These are phyloP conservation scores for Teinopalpus imperialis DNA, from an alignment of 2,888 invertebrate species.

Conservation along the genomic window DNA sequence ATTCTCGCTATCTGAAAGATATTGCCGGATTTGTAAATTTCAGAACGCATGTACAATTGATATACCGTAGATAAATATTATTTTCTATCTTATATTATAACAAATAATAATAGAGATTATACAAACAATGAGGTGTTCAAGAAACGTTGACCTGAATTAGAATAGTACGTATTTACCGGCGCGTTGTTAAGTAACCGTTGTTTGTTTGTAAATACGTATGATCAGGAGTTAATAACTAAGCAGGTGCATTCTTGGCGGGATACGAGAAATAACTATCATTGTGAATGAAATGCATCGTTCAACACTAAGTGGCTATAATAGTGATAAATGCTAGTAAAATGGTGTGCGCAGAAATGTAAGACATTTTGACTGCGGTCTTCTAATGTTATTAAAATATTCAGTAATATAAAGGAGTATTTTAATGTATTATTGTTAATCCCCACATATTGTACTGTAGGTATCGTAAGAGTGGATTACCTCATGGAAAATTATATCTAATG, in stretches of 20 bases:
- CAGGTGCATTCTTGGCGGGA: constrained; percentile 4
- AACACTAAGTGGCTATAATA: too few relatives aligned
- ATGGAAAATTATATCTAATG: too few relatives aligned
- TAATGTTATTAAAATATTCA: too few relatives aligned
- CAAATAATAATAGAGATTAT: constrained; percentile 19
- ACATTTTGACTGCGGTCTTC: too few relatives aligned
- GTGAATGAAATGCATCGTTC: constrained; percentile 1
- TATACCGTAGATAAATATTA: constrained; percentile 1
- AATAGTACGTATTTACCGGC: constrained; percentile 18
- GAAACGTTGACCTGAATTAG: constrained; percentile 22
- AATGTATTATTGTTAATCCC: too few relatives aligned
- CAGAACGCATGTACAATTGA: too few relatives aligned
- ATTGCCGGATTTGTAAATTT: too few relatives aligned
- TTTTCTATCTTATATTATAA: neutral
- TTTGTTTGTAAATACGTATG: constrained; percentile 5
- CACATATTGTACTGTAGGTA: too few relatives aligned
- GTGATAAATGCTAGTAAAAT: too few relatives aligned
- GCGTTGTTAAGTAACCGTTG: neutral
- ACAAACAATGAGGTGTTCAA: constrained; percentile 4
- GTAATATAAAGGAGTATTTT: too few relatives aligned
- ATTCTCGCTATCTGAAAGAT: neutral
- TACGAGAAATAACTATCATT: constrained; percentile 10
- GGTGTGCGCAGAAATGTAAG: too few relatives aligned
- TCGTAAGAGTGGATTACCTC: too few relatives aligned
- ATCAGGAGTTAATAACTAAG: constrained; percentile 6